Base-by-base conservation (phyloP, 1,140 invertebrate species). In the Drosophila carrolli region DNA sequence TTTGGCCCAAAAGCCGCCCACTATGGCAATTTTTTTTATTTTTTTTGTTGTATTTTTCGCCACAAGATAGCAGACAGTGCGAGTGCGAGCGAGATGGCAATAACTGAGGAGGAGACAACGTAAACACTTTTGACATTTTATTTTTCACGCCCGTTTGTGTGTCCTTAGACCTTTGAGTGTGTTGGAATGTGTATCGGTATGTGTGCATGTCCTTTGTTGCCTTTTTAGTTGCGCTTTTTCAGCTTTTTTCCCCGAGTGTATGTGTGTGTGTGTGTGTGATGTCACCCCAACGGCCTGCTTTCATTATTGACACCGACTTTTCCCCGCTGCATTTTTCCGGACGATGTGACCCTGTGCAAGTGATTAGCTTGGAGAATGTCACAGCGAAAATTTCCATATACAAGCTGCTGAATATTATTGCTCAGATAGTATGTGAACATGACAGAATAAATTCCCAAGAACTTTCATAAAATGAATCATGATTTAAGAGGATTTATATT, bases 71-170 rank as follows among this genome's bases (percentile, higher is more conserved):
- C 44, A 62, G 41, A 72, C 40, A 37, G 32, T 9, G 29, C 1
- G 43, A 40, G 8, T 35, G 41, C 8, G 32, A 47, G 57, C 35
- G 41, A 16, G 38, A 27, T 11, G 61, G 29, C 43, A 14, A 29
- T 11, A 55, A 32, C 29, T 7, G 29, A 44, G 19, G 8, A 59
- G 29, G 38, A 57, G 51, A 71, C 74, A 78, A 75, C 83, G 83
- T 83, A 88, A 86, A 88, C 83, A 86, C 75, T 88, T 86, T 88
- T 86, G 83, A 86, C 83, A 86, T 82, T 88, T 73, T 88, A 78
- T 78, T 86, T 86, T 86, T 83, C 83, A 82, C 79, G 67, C 84
- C 79, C 68, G 47, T 40, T 76, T 68, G 55, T 75, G 77, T 74
- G 77, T 62, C 66, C 56, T 71, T 46, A 43, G 46, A 70, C 58